These are phyloP conservation scores for Gymnocypris eckloni DNA, from an alignment of 2,797 vertebrate species.

Conservation along the genomic window DNA sequence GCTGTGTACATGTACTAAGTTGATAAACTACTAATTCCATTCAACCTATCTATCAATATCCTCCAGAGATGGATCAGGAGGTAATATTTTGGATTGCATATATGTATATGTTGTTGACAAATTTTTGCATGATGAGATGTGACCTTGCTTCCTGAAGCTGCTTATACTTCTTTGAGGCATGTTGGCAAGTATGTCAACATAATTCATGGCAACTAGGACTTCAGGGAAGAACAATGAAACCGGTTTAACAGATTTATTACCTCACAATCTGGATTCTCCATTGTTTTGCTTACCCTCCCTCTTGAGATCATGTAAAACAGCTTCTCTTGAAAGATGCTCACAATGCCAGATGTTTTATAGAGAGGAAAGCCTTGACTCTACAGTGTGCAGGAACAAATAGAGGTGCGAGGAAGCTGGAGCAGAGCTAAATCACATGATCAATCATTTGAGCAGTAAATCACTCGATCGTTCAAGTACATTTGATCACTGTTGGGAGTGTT, in stretches of 20 bases:
- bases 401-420: conserved; percentile 49
- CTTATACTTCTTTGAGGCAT: conserved; percentile 61
- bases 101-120: conserved; percentile 45
- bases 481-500: conserved; percentile 16
- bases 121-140: conserved; percentile 58
- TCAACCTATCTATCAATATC: conserved; percentile 48
- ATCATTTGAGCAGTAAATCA: conserved; percentile 12
- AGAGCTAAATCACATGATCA: conserved; percentile 49
- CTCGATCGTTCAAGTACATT: background rate
- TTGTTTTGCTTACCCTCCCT: conserved; percentile 30
- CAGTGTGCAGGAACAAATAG: conserved; percentile 41
- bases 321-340: conserved; percentile 59
- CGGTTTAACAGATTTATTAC: conserved; percentile 68
- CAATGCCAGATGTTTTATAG: conserved; percentile 61
- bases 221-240: conserved; percentile 58
- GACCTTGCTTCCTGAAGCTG: conserved; percentile 61
- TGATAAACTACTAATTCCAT: background rate
- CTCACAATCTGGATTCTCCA: conserved; percentile 62
- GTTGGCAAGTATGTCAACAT: conserved; percentile 69
- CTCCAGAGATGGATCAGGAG: conserved; percentile 24
- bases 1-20: background rate
- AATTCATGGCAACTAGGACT: conserved; percentile 66
- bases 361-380: conserved; percentile 61
- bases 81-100: conserved; percentile 29
- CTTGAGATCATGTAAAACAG: conserved; percentile 54